These are phyloP conservation scores for Pocillopora verrucosa DNA, from an alignment of 64 coral and sea anemone genomes.

Conservation along the genomic window DNA sequence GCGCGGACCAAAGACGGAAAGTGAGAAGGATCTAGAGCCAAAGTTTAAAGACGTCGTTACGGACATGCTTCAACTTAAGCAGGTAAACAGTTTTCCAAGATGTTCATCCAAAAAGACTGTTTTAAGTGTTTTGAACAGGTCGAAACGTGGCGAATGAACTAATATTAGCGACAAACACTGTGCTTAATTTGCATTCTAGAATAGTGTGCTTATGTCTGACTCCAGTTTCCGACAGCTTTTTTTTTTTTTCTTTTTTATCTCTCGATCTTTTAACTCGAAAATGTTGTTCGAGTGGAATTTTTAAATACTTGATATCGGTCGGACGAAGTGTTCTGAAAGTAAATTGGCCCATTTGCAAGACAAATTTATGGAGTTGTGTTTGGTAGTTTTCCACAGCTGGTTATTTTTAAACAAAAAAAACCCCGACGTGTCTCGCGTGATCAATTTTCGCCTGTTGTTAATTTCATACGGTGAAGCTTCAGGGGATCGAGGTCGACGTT, in stretches of 20 bases:
- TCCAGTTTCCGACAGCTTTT: neutral
- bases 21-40: constrained; percentile 55
- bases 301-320: neutral
- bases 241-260: neutral
- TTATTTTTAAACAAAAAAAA: neutral
- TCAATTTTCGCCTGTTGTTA: constrained; percentile 7
- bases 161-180: neutral
- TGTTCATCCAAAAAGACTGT: neutral
- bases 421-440: neutral
- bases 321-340: no score
- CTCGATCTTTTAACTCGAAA: neutral
- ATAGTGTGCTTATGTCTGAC: no score
- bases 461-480: constrained; percentile 3
- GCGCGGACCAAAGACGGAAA: constrained; percentile 55
- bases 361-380: neutral
- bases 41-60: constrained; percentile 91
- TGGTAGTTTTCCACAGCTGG: neutral
- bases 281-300: neutral
- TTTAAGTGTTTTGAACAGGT: neutral
- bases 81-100: constrained; percentile 36
- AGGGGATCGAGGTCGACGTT: neutral
- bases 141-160: neutral
- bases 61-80: constrained; percentile 92
- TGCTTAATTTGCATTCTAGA: constrained; percentile 20
- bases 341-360: neutral